These are phyloP conservation scores for Ochlodes sylvanus DNA, from an alignment of 2,888 invertebrate species.

Conservation along the genomic window DNA sequence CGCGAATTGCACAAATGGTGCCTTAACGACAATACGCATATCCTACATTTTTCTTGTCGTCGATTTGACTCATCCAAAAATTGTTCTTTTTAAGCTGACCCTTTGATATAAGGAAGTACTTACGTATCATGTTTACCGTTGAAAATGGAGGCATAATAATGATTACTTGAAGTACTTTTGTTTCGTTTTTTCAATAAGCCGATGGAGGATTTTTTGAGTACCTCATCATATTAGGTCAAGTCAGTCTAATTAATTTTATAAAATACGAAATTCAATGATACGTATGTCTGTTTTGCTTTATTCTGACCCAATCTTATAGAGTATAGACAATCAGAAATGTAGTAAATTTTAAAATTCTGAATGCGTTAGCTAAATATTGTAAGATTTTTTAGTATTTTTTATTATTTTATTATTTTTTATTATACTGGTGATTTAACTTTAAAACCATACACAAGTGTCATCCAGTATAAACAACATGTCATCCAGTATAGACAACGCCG, in stretches of 20 bases:
- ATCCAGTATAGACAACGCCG: too few species aligned
- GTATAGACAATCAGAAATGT: too few species aligned
- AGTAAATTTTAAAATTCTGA: too few species aligned
- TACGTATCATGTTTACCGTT: constrained; percentile 30
- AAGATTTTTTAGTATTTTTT: too few species aligned
- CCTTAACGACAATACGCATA: not conserved
- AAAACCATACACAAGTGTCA: too few species aligned
- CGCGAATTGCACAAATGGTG: too few species aligned
- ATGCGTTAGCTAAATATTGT: too few species aligned
- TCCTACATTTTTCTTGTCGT: constrained; percentile 11
- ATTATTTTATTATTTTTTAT: too few species aligned
- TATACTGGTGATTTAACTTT: too few species aligned
- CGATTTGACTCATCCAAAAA: constrained; percentile 34
- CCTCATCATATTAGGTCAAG: constrained; percentile 23
- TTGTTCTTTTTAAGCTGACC: constrained; percentile 19
- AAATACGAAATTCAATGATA: not conserved
- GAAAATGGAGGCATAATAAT: constrained; percentile 36
- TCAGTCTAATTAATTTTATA: constrained; percentile 4
- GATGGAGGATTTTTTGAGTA: constrained; percentile 29
- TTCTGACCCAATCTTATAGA: too few species aligned
- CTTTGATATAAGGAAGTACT: constrained; percentile 36
- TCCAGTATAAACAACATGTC: too few species aligned
- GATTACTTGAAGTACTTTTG: constrained; percentile 28
- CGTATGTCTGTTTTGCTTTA: not conserved
- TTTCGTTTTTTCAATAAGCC: constrained; percentile 32